phyloP scores from a whole-genome alignment of 2,888 invertebrate species.

The Ctena decussata region DNA sequence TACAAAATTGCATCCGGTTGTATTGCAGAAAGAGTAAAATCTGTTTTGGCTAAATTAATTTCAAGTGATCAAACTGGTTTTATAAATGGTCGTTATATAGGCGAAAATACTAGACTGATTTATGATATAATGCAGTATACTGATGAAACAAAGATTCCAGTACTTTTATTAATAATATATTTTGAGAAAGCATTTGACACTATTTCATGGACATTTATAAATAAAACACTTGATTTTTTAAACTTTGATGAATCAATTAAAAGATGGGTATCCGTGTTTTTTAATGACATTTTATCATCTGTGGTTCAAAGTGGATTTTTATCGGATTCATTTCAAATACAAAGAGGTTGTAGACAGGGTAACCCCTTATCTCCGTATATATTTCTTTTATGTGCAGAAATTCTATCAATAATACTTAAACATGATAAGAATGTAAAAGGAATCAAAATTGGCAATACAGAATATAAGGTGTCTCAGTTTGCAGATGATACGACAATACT shows the following conservation, averaged over 20 bases:
- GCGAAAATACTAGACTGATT: slow-evolving; percentile 12
- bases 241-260: slow-evolving; percentile 12
- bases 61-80: slow-evolving; percentile 18
- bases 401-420: background rate
- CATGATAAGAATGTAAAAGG: background rate
- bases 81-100: background rate
- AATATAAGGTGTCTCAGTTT: background rate
- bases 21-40: slow-evolving; percentile 5
- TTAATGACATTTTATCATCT: background rate
- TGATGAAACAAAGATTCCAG: background rate
- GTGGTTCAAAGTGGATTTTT: no score
- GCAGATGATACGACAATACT: background rate
- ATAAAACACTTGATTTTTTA: background rate
- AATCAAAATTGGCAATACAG: background rate
- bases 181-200: slow-evolving; percentile 9
- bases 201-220: slow-evolving; percentile 5
- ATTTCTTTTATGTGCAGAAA: background rate
- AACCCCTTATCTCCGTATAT: background rate
- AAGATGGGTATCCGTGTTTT: background rate
- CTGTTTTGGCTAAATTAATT: background rate
- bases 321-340: background rate
- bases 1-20: slow-evolving; percentile 19
- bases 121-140: background rate
- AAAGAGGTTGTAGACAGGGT: background rate
- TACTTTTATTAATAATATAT: slow-evolving; percentile 9